A percentile compares a stretch with the other conserved stretches of the same genome.
Evolutionary conservation across 2,113 vertebrate genomes (phyloP).

Genomic region (Oplegnathus fasciatus): DNA sequence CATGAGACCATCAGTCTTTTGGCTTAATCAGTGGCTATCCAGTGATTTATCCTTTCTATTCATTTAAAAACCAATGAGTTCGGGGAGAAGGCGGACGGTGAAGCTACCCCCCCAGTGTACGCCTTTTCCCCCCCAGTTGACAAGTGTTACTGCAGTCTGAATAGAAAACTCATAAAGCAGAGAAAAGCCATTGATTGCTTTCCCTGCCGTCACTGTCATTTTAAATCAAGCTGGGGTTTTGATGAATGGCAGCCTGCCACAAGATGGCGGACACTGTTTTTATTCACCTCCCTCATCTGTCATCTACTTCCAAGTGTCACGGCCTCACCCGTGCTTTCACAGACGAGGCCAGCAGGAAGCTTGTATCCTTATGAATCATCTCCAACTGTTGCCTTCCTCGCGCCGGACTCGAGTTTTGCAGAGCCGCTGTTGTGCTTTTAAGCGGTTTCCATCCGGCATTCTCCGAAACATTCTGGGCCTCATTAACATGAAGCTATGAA

Average conservation of each 20-base stretch:
- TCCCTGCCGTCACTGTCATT: conserved; percentile 50
- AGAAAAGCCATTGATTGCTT: conserved; percentile 59
- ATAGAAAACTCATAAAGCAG: conserved; percentile 58
- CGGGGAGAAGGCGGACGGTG: conserved; percentile 9
- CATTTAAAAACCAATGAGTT: conserved; percentile 15
- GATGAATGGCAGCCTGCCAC: conserved; percentile 44
- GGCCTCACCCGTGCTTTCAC: conserved; percentile 34
- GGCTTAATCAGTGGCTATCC: conserved; percentile 23
- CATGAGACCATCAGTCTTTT: conserved; percentile 15
- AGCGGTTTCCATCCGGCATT: not conserved
- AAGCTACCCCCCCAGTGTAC: not conserved
- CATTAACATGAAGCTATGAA: conserved; percentile 55
- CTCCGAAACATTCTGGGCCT: conserved; percentile 11
- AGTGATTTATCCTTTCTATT: conserved; percentile 24
- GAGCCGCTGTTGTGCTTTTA: not conserved
- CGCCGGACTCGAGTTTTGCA: not conserved
- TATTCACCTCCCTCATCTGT: conserved; percentile 33
- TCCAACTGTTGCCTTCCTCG: not conserved
- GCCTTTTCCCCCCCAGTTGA: conserved; percentile 6
- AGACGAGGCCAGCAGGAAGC: conserved; percentile 7
- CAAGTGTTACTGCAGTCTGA: conserved; percentile 28
- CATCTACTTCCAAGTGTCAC: conserved; percentile 19
- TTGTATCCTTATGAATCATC: conserved; percentile 38
- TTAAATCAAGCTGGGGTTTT: conserved; percentile 53
- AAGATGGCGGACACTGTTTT: conserved; percentile 28